Evolutionary conservation across 1,140 invertebrate genomes (phyloP).

Genomic region (Vanessa tameamea): DNA sequence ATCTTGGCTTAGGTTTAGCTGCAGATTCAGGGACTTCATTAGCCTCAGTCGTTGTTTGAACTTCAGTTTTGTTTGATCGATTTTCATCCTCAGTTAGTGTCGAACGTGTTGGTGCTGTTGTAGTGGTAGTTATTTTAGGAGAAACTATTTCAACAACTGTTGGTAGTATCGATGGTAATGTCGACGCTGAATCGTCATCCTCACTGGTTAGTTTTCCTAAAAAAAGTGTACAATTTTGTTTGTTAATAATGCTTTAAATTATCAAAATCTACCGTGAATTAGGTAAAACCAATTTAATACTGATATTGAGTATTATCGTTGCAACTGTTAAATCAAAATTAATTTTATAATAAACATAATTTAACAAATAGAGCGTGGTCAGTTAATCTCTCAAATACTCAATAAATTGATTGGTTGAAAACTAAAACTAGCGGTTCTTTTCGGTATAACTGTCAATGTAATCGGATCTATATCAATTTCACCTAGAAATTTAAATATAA

Average conservation of each 20-base stretch:
- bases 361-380: constrained; percentile 3
- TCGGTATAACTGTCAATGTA: constrained; percentile 47
- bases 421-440: constrained; percentile 12
- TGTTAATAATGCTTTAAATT: neutral
- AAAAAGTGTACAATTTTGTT: neutral
- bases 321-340: neutral
- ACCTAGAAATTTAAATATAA: too few species aligned
- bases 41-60: constrained; percentile 41
- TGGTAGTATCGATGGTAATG: constrained; percentile 17
- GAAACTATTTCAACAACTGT: constrained; percentile 16
- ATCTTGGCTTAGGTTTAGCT: constrained; percentile 60
- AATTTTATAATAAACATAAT: neutral
- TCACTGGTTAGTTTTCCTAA: constrained; percentile 67
- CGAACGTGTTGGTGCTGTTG: constrained; percentile 38
- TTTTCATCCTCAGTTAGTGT: constrained; percentile 33
- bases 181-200: constrained; percentile 54
- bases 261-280: neutral
- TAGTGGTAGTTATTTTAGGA: constrained; percentile 19
- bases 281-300: neutral
- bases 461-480: neutral
- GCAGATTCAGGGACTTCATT: constrained; percentile 42
- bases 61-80: constrained; percentile 40
- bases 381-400: too few species aligned
- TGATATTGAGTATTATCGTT: neutral
- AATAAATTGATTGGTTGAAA: constrained; percentile 2